phyloP scores from a whole-genome alignment of 2,888 invertebrate genomes.

The Zonitis immaculata region DNA sequence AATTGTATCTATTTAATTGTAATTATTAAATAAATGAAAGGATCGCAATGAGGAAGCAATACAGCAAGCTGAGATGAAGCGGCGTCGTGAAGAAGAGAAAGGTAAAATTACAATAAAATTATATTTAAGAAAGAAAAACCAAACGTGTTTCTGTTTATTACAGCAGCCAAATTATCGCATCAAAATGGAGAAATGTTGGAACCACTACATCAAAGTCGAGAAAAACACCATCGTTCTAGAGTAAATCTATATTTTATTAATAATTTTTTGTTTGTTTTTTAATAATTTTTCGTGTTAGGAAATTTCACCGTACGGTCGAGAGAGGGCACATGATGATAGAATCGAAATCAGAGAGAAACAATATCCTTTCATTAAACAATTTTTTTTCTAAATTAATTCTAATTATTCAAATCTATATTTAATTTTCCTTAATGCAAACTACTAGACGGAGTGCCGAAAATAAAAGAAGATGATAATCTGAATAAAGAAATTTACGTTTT shows the following conservation, averaged over 20 bases:
- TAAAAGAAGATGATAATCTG: constrained; percentile 47
- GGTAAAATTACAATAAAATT: constrained; percentile 51
- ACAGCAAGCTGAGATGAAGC: constrained; percentile 62
- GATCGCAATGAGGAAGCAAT: constrained; percentile 70
- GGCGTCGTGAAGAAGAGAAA: constrained; percentile 76
- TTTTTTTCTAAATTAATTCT: constrained; percentile 7
- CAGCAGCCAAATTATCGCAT: constrained; percentile 60
- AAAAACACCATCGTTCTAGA: constrained; percentile 71
- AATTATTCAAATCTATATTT: too few relatives aligned
- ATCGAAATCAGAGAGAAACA: constrained; percentile 74
- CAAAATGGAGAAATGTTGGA: constrained; percentile 75
- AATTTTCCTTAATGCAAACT: constrained; percentile 45
- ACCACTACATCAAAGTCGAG: constrained; percentile 55
- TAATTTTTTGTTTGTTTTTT: too few relatives aligned
- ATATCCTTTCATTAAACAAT: constrained; percentile 63
- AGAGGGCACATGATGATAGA: constrained; percentile 73
- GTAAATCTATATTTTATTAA: constrained; percentile 49
- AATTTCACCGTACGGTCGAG: constrained; percentile 69
- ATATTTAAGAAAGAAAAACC: too few relatives aligned
- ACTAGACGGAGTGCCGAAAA: constrained; percentile 50
- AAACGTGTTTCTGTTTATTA: too few relatives aligned
- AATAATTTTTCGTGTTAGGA: too few relatives aligned
- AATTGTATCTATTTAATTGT: too few relatives aligned
- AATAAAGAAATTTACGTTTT: neutral
- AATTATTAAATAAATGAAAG: constrained; percentile 44